phyloP scores from a whole-genome alignment of 2,113 vertebrate genomes.

The Myotis yumanensis region DNA sequence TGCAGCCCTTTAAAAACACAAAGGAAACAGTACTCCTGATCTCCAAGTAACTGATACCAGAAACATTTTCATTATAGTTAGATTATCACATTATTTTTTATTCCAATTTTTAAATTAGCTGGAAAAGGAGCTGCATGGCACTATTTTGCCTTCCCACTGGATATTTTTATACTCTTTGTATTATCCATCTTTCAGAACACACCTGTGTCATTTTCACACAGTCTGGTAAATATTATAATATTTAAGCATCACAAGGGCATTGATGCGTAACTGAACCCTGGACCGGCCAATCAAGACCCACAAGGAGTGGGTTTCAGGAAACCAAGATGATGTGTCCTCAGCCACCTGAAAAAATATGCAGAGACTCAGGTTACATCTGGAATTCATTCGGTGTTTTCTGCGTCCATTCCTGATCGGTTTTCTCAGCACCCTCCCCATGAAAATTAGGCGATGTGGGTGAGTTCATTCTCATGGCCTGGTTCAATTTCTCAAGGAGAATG shows the following conservation, averaged over 20 bases:
- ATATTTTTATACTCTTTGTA: slow-evolving; percentile 41
- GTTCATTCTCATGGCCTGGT: not conserved
- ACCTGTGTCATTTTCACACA: slow-evolving; percentile 64
- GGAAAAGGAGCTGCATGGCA: not conserved
- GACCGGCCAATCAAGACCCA: slow-evolving; percentile 58
- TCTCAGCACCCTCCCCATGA: slow-evolving; percentile 10
- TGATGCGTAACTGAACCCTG: slow-evolving; percentile 52
- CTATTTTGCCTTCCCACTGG: slow-evolving; percentile 3
- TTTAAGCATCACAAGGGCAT: slow-evolving; percentile 34
- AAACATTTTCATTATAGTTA: not conserved
- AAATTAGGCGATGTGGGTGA: slow-evolving; percentile 49
- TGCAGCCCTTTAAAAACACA: not conserved
- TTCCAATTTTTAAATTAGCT: slow-evolving; percentile 32
- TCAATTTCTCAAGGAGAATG: slow-evolving; percentile 52
- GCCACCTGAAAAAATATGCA: slow-evolving; percentile 74
- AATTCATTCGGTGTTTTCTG: slow-evolving; percentile 65
- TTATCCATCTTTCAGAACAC: slow-evolving; percentile 52
- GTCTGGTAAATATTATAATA: slow-evolving; percentile 70
- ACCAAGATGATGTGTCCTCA: slow-evolving; percentile 51
- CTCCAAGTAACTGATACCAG: slow-evolving; percentile 25
- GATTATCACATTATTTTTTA: slow-evolving; percentile 15
- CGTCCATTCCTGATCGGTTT: slow-evolving; percentile 12
- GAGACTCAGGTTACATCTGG: slow-evolving; percentile 65
- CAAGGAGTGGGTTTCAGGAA: slow-evolving; percentile 46
- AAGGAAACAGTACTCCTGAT: not conserved